These are phyloP conservation scores for Ecliptopera silaceata DNA, from an alignment of 2,888 invertebrate species.

Conservation along the genomic window DNA sequence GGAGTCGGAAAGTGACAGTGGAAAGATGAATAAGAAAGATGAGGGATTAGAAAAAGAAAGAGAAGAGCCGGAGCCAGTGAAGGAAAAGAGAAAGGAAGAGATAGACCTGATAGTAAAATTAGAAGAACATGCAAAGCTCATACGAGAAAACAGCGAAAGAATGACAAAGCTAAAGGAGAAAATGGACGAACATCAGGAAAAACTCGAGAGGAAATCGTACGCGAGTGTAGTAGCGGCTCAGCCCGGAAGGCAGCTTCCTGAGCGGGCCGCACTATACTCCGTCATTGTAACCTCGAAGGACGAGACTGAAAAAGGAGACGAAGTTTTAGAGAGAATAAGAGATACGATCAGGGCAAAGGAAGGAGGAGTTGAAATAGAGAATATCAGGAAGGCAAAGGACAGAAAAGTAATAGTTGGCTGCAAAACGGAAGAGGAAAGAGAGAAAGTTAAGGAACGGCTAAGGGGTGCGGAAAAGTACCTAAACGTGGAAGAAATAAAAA, in stretches of 20 bases:
- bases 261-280: background rate
- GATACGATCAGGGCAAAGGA: background rate
- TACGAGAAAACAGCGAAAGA: background rate
- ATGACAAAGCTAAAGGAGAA: background rate
- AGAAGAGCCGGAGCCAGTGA: background rate
- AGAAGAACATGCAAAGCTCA: background rate
- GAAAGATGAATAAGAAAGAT: background rate
- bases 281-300: background rate
- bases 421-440: background rate
- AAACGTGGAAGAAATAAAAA: background rate
- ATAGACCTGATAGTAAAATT: background rate
- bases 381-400: conserved; percentile 8
- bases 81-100: background rate
- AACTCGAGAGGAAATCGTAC: background rate
- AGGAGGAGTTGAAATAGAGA: background rate
- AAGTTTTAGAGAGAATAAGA: background rate
- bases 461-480: background rate
- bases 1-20: background rate
- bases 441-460: background rate
- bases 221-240: background rate
- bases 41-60: background rate
- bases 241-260: background rate
- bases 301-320: background rate
- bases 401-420: background rate
- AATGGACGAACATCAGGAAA: background rate